Base-by-base conservation (phyloP, 1,140 invertebrate genomes). In the Hyphantria cunea region DNA sequence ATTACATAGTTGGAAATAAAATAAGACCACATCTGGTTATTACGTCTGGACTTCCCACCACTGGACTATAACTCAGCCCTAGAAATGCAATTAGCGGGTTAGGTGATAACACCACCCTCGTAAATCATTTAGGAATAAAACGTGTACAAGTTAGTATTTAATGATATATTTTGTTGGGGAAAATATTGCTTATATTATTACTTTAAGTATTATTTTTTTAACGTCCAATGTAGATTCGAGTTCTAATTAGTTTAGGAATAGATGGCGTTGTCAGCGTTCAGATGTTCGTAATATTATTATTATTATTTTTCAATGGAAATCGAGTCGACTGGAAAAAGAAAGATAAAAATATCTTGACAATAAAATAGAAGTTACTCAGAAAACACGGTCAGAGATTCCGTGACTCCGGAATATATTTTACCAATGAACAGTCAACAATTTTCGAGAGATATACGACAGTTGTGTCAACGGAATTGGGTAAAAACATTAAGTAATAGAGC, bases 1-100 rank as follows among this genome's bases (percentile, higher is more conserved):
- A 25, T 25, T 25, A 25, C 17, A 25, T 25, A 25, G 5, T 25
- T 25, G 17, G 17, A 45, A 58, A 58, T 58, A 58, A 58, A 58
- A 45, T 33, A 58, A 25, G 15, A 45, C 14, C 33, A 32, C 15
- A 45, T 58, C 55, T 58, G 13, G 34, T 64, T 64, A 54, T 64
- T 54, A 42, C 37, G 50, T 56, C 45, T 34, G 49, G 58, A 17
- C 58, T 42, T 8, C 14, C 47, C 51, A 37, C 42, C 56, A 45
- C 13, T 39, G 37, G 51, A 63, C 64, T 47, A 76, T 79, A 76
- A 76, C 58, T 79, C 74, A 79, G 44, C 56, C 17, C 64, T 50
- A 69, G 68, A 70, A 72, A 78, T 70, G 74, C 72, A 79, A 74
- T 79, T 76, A 79, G 68, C 66, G 55, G 32, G 67, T 64, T 72